phyloP scores from a whole-genome alignment of 2,888 invertebrate species.

The Pharmacophagus antenor region DNA sequence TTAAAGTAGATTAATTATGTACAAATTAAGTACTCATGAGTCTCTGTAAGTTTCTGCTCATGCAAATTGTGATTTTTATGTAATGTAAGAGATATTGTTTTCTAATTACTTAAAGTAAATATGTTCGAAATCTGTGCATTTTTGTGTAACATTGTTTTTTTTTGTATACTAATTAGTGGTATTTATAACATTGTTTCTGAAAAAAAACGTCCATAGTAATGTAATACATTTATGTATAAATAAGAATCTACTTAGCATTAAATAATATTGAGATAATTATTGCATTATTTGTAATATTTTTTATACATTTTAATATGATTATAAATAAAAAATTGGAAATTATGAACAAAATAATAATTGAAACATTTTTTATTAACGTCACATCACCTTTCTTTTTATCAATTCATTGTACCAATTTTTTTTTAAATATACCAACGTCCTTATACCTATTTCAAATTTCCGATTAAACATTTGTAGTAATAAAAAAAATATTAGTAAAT shows the following conservation, averaged over 20 bases:
- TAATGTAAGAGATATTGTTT: slow-evolving; percentile 34
- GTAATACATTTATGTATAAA: slow-evolving; percentile 36
- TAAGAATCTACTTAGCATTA: slow-evolving; percentile 39
- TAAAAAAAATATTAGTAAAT: too few species aligned
- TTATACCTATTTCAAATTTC: too few species aligned
- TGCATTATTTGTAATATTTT: slow-evolving; percentile 53
- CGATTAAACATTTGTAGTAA: too few species aligned
- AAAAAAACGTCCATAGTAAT: slow-evolving; percentile 52
- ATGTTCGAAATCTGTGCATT: slow-evolving; percentile 35
- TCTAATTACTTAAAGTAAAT: slow-evolving; percentile 29
- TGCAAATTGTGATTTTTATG: slow-evolving; percentile 65
- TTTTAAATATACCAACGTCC: too few species aligned
- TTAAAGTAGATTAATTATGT: slow-evolving; percentile 70
- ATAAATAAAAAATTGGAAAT: slow-evolving; percentile 35
- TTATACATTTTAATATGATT: slow-evolving; percentile 43
- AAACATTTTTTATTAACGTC: background rate
- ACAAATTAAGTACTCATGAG: slow-evolving; percentile 73
- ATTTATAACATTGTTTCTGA: slow-evolving; percentile 38
- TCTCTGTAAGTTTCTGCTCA: slow-evolving; percentile 52
- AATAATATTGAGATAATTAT: slow-evolving; percentile 40
- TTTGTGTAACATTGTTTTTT: slow-evolving; percentile 39
- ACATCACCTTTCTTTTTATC: too few species aligned
- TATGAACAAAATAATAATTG: slow-evolving; percentile 31
- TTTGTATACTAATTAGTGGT: slow-evolving; percentile 46
- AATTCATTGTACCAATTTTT: too few species aligned